Percentiles rank a stretch among this genome's conserved stretches.
phyloP scores from a whole-genome alignment of 1,140 invertebrate genomes.

The Diachasma alloeum region DNA sequence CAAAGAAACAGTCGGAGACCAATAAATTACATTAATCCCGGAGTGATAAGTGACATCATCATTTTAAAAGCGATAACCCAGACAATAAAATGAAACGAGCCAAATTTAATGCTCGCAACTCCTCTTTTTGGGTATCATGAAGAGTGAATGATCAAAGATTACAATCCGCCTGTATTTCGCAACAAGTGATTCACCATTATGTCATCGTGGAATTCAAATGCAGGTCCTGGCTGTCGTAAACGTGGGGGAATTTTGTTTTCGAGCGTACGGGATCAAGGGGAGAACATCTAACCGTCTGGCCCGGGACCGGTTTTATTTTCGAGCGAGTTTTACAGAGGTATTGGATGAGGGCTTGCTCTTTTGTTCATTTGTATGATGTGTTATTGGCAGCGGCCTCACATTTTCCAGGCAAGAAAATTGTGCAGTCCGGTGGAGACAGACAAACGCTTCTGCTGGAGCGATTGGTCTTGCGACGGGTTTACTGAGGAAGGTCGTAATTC shows the following conservation, averaged over 20 bases:
- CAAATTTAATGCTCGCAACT: no score
- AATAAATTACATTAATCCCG: no score
- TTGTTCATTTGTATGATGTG: no score
- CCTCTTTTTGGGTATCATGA: no score
- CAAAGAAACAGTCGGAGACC: no score
- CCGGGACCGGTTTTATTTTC: conserved; percentile 18
- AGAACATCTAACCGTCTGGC: neutral
- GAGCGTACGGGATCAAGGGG: neutral
- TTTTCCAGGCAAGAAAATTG: neutral
- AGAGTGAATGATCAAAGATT: no score
- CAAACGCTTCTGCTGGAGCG: neutral
- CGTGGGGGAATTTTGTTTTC: neutral
- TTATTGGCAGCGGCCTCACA: no score
- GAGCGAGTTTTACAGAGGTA: no score
- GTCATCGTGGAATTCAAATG: neutral
- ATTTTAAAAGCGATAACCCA: no score
- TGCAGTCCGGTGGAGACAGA: neutral
- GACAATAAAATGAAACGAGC: no score
- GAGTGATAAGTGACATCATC: no score
- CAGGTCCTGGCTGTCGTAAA: conserved; percentile 3
- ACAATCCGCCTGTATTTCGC: neutral
- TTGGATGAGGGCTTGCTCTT: no score
- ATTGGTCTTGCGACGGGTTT: neutral
- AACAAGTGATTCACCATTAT: neutral
- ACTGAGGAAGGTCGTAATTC: neutral